Percentiles rank a stretch among this genome's conserved stretches.
Conservation (phyloP, 2,888 invertebrate species). For the Stratiomys singularior region DNA sequence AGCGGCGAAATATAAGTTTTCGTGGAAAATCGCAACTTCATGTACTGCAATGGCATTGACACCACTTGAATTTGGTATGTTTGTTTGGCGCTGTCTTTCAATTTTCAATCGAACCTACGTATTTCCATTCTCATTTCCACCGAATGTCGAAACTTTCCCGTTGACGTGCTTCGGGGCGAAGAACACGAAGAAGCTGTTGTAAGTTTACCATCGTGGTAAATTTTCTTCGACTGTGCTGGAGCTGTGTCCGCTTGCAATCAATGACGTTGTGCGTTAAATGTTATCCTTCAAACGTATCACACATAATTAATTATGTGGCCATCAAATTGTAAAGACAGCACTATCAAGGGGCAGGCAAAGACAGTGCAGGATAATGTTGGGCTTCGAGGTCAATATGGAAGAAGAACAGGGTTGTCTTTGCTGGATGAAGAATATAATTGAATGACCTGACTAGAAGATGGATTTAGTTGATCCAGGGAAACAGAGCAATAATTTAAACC, state of each 20-base stretch:
- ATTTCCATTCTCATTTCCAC: background rate
- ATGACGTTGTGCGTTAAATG: background rate
- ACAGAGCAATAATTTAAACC: no score
- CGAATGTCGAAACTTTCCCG: conserved; percentile 8
- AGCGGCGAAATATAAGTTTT: conserved; percentile 10
- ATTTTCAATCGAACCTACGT: conserved; percentile 1
- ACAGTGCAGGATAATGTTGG: no score
- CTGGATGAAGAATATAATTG: no score
- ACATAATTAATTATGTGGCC: conserved; percentile 22
- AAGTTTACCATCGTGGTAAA: background rate
- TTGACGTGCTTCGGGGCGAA: background rate
- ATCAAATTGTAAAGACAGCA: conserved; percentile 20
- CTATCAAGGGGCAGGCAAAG: background rate
- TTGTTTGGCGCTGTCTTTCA: conserved; percentile 18
- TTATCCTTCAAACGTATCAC: conserved; percentile 11
- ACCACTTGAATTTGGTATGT: background rate
- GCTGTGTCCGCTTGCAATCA: background rate
- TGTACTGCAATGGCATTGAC: conserved; percentile 8
- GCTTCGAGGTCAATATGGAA: no score
- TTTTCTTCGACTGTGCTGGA: background rate
- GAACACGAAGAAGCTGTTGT: background rate
- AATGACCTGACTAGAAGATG: no score
- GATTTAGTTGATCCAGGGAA: no score
- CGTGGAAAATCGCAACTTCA: conserved; percentile 13
- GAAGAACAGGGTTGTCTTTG: no score